These are phyloP conservation scores for Drosophila tripunctata DNA, from an alignment of 2,888 invertebrate species.

Conservation along the genomic window DNA sequence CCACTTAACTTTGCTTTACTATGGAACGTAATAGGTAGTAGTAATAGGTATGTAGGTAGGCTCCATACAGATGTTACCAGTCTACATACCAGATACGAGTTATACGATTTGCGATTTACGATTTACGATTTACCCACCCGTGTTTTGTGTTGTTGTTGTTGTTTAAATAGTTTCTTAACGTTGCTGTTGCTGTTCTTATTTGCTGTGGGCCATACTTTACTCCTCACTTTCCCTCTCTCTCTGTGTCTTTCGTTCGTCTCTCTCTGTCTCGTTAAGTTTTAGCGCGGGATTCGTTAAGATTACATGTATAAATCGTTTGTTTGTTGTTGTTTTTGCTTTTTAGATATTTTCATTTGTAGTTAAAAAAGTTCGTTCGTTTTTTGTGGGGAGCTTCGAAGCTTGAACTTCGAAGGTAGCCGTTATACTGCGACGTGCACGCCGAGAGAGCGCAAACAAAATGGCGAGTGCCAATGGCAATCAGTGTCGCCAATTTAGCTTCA, in stretches of 20 bases:
- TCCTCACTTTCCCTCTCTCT: no score
- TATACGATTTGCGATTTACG: slow-evolving; percentile 4
- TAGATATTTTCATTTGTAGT: not conserved
- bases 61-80: not conserved
- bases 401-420: slow-evolving; percentile 62
- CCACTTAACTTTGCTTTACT: no score
- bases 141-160: slow-evolving; percentile 3
- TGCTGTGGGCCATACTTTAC: slow-evolving; percentile 34
- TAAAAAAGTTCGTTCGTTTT: slow-evolving; percentile 50
- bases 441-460: slow-evolving; percentile 47
- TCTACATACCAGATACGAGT: not conserved
- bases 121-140: slow-evolving; percentile 39
- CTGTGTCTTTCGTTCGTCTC: slow-evolving; percentile 21
- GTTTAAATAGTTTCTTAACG: not conserved
- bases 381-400: slow-evolving; percentile 51
- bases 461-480: slow-evolving; percentile 27
- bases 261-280: slow-evolving; percentile 28
- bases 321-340: not conserved
- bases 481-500: no score
- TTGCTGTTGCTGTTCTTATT: slow-evolving; percentile 13
- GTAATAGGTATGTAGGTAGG: no score
- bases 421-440: slow-evolving; percentile 44
- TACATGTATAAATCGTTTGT: not conserved
- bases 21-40: no score
- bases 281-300: slow-evolving; percentile 45